Evolutionary conservation across 35 echinoderm and acorn worm species (phyloP), one percentile per base, ranked within the genome.

Genomic region (Heliocidaris tuberculata): DNA sequence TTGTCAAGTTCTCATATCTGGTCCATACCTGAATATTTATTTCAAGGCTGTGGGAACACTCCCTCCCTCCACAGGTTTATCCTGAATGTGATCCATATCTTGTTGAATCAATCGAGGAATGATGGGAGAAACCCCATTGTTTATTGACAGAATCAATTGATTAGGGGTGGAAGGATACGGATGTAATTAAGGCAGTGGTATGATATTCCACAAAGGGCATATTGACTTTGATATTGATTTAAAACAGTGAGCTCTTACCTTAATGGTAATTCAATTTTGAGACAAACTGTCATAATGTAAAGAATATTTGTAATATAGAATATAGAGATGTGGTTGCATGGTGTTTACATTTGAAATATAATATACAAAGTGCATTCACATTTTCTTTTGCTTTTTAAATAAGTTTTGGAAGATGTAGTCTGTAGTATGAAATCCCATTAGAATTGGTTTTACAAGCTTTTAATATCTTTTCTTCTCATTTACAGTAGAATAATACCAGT

Each of bases 101-200:
- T 24, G 27, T 78, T 78, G 27, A 78, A 78, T 21, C 27, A 9
- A 78, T n/a, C 65, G 4, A 19, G 17, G 65, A 78, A 78, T n/a
- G 65, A n/a, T 78, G 65, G 65, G 27, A 78, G 65, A 78, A 78
- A 78, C 65, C 65, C 65, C 65, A 78, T 78, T 78, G 65, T 78
- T 78, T 78, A 78, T 78, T 78, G 65, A 78, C 65, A 3, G 65
- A 27, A 78, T 78, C 65, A 78, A 78, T 78, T 78, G 65, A 78
- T 78, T 78, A 78, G 65, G 27, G 35, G 21, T 78, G 21, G 65
- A 78, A 27, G 65, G 65, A 21, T 78, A 78, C 24, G 65, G 65
- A 78, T 78, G 65, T 78, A 78, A 78, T 78, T 78, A 78, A 78
- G 65, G 65, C 65, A 78, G 21, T 78, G 65, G 21, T 27, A 27